Conservation (phyloP, 2,113 vertebrate genomes). For the human region DNA sequence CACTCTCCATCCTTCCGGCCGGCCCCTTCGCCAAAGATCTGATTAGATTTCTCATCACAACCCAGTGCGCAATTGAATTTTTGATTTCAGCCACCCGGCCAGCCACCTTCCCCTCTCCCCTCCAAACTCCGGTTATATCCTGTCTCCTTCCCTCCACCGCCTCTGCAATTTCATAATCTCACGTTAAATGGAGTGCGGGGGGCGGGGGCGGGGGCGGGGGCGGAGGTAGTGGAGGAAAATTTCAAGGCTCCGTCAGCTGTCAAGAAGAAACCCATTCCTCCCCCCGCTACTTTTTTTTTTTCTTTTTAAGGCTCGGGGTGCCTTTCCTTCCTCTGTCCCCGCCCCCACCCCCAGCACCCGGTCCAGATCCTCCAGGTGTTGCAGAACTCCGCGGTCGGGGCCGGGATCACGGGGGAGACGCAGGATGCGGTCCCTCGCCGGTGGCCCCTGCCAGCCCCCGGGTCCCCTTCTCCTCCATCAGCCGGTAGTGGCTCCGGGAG, state of each 20-base stretch:
- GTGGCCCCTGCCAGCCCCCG: slow-evolving; percentile 68
- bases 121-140: slow-evolving; percentile 81
- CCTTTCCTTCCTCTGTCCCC: slow-evolving; percentile 71
- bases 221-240: slow-evolving; percentile 73
- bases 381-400: slow-evolving; percentile 65
- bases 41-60: slow-evolving; percentile 97
- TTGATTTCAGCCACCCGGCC: slow-evolving; percentile 82
- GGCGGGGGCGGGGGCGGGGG: slow-evolving; percentile 66
- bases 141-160: slow-evolving; percentile 80
- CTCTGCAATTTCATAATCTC: slow-evolving; percentile 86
- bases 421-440: slow-evolving; percentile 65
- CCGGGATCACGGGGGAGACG: slow-evolving; percentile 65
- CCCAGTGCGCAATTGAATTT: slow-evolving; percentile 92
- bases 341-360: slow-evolving; percentile 50
- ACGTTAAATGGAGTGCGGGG: slow-evolving; percentile 78
- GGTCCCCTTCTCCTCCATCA: slow-evolving; percentile 74
- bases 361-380: slow-evolving; percentile 73
- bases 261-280: slow-evolving; percentile 70
- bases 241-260: slow-evolving; percentile 83
- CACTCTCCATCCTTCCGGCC: slow-evolving; percentile 52
- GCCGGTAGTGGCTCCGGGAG: slow-evolving; percentile 70
- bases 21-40: slow-evolving; percentile 83
- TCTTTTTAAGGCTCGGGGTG: slow-evolving; percentile 56
- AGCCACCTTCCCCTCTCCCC: slow-evolving; percentile 77
- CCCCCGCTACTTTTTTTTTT: slow-evolving; percentile 52